Evolutionary conservation across 2,797 vertebrate genomes (phyloP).

Genomic region (Rhinogobio ventralis): DNA sequence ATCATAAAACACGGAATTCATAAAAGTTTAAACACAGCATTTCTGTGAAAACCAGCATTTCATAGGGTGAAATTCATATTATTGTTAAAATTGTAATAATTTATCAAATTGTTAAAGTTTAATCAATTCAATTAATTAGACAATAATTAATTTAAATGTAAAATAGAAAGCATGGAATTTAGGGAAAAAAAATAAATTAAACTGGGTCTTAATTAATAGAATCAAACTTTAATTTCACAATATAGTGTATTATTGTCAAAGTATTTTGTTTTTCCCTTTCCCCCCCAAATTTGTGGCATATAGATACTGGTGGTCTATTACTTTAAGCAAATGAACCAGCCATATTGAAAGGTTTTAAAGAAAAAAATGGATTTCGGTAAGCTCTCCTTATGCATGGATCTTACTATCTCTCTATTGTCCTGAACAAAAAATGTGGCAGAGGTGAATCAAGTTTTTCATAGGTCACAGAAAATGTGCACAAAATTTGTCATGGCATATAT

Average conservation of each 20-base stretch:
- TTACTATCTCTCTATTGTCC: slow-evolving; percentile 62
- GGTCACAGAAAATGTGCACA: slow-evolving; percentile 58
- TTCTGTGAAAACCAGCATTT: too few species aligned
- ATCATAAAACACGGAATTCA: too few species aligned
- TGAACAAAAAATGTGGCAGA: slow-evolving; percentile 68
- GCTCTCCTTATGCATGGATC: slow-evolving; percentile 71
- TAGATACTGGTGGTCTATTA: background rate
- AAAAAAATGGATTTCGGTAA: slow-evolving; percentile 77
- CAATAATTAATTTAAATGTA: background rate
- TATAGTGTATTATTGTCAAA: background rate
- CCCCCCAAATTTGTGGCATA: background rate
- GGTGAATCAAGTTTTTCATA: slow-evolving; percentile 70
- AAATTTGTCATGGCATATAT: slow-evolving; percentile 7
- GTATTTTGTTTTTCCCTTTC: too few species aligned
- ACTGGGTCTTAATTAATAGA: background rate
- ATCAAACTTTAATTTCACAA: background rate
- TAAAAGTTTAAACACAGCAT: too few species aligned
- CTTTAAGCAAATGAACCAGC: slow-evolving; percentile 77
- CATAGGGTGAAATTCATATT: background rate
- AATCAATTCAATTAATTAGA: background rate
- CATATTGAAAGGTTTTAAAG: slow-evolving; percentile 80
- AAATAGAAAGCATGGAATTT: background rate
- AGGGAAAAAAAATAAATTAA: background rate
- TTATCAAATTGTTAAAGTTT: background rate
- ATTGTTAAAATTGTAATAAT: background rate